Base-by-base conservation (phyloP, 2,888 invertebrate species). In the Caenorhabditis zanzibari region DNA sequence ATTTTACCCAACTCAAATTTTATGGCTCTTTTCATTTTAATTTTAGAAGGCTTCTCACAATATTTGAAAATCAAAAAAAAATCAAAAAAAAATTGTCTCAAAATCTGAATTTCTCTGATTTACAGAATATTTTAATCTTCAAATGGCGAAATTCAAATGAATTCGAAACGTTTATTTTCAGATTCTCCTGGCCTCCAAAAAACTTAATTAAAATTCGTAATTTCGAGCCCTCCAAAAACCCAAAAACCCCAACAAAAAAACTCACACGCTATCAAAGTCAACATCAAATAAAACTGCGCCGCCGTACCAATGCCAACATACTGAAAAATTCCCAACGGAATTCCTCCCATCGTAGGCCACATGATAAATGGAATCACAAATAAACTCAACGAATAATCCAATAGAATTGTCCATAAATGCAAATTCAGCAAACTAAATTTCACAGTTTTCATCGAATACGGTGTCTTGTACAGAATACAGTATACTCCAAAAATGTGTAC, bases 401-500 rank as follows among this genome's bases (percentile, higher is more conserved):
- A 32, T 10, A 58, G 7, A 19, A 71, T 71, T 4, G 71, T 71
- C 74, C 74, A 74, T 10, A 74, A 35, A 38, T 54, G 54, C 26
- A 64, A 54, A 38, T 64, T 74, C 26, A 74, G 28, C 26, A 74
- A 28, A n/a, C 74, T 64, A 52, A 28, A 74, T 28, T 64, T 63
- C 10, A 74, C 54, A 28, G 63, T 61, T 52, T 32, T 64, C 74
- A 54, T 63, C 6, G 74, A 63, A 14, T 49, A 41, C 1, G 74
- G 74, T 12, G 63, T 63, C 35, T 56, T 64, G 4, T 41, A 41
- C 14, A 74, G 38, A 26, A 74, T 64, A 54, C 74, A 74, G 44
- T 74, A 74, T 24, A 74, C 54, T 3, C 74, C 74, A 14, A 74
- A 56, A 14, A 63, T 64, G 24, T 74, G 64, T 38, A 74, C 54